Evolutionary conservation across 2,113 vertebrate species (phyloP).

Genomic region (Suricata suricatta): DNA sequence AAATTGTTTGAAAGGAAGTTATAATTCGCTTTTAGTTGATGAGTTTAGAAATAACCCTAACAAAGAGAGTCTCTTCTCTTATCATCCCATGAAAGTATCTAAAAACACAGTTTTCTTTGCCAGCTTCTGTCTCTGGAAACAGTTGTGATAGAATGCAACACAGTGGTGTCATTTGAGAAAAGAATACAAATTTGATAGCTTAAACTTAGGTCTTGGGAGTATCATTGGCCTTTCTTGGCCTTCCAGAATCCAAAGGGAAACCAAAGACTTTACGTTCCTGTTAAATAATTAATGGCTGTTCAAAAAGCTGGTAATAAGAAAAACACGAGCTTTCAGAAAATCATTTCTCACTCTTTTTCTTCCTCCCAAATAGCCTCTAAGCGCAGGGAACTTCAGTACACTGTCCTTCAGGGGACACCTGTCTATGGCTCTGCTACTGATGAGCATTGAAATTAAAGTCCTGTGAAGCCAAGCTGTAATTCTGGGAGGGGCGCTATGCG

Average conservation of each 20-base stretch:
- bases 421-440: neutral
- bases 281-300: neutral
- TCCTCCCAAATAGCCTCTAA: neutral
- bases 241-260: neutral
- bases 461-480: neutral
- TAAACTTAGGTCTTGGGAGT: neutral
- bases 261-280: neutral
- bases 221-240: neutral
- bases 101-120: neutral
- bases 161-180: neutral
- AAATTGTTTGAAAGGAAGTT: neutral
- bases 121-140: neutral
- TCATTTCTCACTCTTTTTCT: neutral
- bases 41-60: neutral
- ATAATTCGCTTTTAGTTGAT: slow-evolving; percentile 16
- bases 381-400: neutral
- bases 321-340: neutral
- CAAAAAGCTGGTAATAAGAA: neutral
- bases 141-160: neutral
- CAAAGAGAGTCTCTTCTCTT: neutral
- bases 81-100: neutral
- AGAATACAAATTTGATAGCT: neutral
- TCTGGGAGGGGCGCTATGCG: neutral
- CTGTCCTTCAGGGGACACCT: neutral
- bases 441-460: neutral